phyloP scores from a whole-genome alignment of 1,140 invertebrate species.

The Conus betulinus region DNA sequence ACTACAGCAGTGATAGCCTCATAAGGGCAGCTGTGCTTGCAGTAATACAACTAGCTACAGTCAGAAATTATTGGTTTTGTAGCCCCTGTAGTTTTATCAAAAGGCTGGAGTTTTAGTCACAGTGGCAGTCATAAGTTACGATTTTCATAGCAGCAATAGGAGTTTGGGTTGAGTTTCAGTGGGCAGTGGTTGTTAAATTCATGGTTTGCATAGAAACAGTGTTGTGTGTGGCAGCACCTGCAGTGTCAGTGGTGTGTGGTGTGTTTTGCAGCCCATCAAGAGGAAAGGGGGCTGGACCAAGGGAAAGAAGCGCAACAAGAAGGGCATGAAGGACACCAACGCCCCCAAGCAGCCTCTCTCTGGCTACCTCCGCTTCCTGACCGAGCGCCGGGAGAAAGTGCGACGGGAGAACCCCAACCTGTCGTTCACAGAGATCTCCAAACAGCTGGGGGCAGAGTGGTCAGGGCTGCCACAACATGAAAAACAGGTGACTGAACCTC shows the following conservation, averaged over 20 bases:
- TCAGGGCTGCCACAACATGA: slow-evolving; percentile 87
- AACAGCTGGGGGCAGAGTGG: slow-evolving; percentile 93
- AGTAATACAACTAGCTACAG: too few relatives aligned
- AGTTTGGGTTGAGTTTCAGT: too few relatives aligned
- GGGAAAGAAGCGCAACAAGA: slow-evolving; percentile 69
- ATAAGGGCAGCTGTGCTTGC: too few relatives aligned
- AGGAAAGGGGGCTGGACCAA: slow-evolving; percentile 73
- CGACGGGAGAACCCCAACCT: slow-evolving; percentile 87
- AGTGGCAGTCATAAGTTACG: too few relatives aligned
- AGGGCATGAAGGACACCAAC: slow-evolving; percentile 70
- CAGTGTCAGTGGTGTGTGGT: neutral
- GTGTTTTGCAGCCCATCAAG: slow-evolving; percentile 53
- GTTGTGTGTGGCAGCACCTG: too few relatives aligned
- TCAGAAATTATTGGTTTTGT: too few relatives aligned
- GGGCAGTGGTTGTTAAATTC: too few relatives aligned
- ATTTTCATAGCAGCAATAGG: too few relatives aligned
- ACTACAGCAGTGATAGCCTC: too few relatives aligned
- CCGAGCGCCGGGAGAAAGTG: slow-evolving; percentile 89
- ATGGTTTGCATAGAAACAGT: too few relatives aligned
- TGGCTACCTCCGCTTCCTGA: slow-evolving; percentile 91
- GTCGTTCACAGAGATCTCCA: slow-evolving; percentile 92
- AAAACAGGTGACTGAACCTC: slow-evolving; percentile 81
- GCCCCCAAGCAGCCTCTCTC: slow-evolving; percentile 77
- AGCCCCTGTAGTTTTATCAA: too few relatives aligned
- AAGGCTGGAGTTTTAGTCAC: too few relatives aligned